These are phyloP conservation scores for Brachionichthys hirsutus DNA, from an alignment of 2,113 vertebrate species.

Conservation along the genomic window DNA sequence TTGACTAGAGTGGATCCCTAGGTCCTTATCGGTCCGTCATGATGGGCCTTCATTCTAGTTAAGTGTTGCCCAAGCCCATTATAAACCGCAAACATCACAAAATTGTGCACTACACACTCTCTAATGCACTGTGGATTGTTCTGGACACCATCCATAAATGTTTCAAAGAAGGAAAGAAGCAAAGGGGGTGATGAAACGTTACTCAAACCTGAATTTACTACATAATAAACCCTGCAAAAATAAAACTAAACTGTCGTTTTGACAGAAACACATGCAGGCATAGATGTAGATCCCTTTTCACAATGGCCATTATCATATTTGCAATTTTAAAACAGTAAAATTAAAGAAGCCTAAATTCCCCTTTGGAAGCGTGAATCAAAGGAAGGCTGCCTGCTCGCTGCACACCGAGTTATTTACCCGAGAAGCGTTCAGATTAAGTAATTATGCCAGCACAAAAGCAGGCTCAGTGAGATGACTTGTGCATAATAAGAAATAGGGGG, in stretches of 20 bases:
- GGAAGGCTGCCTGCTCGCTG: constrained; percentile 40
- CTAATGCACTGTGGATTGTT: constrained; percentile 45
- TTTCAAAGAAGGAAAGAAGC: constrained; percentile 20
- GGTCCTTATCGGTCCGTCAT: constrained; percentile 66
- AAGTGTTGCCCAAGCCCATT: constrained; percentile 62
- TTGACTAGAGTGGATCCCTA: constrained; percentile 73
- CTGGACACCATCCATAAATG: constrained; percentile 22
- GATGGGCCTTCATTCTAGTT: constrained; percentile 66
- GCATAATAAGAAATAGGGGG: constrained; percentile 68
- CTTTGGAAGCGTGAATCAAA: constrained; percentile 55
- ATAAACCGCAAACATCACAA: constrained; percentile 54
- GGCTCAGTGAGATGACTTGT: constrained; percentile 62
- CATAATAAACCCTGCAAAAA: constrained; percentile 1
- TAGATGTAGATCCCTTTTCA: constrained; percentile 27
- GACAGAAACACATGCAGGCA: constrained; percentile 21
- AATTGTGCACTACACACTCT: constrained; percentile 22
- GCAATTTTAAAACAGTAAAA: constrained; percentile 46
- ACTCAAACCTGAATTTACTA: constrained; percentile 12
- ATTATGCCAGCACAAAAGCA: constrained; percentile 70
- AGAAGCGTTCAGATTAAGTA: constrained; percentile 71
- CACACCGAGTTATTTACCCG: constrained; percentile 62
- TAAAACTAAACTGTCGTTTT: constrained; percentile 27
- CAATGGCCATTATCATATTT: constrained; percentile 40
- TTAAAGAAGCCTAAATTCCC: constrained; percentile 48
- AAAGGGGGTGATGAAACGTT: constrained; percentile 18